A percentile compares a stretch with the other conserved stretches of the same genome.
These are phyloP conservation scores for Phalacrocorax carbo DNA, from an alignment of 2,113 vertebrate species.

Conservation along the genomic window DNA sequence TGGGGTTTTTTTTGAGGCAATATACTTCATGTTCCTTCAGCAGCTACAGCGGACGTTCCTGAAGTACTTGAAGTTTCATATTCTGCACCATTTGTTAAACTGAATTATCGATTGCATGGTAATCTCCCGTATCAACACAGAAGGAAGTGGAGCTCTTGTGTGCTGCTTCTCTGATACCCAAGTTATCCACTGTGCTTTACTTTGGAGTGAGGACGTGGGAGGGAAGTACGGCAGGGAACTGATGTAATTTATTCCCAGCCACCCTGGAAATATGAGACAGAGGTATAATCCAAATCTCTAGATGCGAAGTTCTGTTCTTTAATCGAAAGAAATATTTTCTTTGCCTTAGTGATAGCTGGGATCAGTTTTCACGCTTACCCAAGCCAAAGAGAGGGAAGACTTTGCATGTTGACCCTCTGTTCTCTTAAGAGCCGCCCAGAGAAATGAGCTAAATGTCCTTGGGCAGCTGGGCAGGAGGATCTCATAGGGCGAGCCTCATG, in stretches of 20 bases:
- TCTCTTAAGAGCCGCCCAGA: background rate
- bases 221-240: background rate
- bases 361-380: background rate
- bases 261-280: background rate
- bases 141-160: background rate
- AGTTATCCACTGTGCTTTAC: background rate
- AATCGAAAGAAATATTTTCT: background rate
- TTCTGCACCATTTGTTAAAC: background rate
- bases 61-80: background rate
- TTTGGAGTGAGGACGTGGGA: background rate
- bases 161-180: background rate
- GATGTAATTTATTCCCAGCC: background rate
- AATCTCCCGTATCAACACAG: background rate
- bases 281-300: background rate
- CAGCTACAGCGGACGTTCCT: background rate
- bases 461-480: background rate
- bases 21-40: background rate
- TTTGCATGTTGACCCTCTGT: background rate
- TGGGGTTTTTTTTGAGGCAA: background rate
- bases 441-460: background rate
- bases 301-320: background rate
- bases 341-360: background rate
- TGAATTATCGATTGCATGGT: background rate
- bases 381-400: background rate
- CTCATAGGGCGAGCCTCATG: fast-evolving